phyloP scores from a whole-genome alignment of 2,797 vertebrate genomes.

The Xenopus petersii region DNA sequence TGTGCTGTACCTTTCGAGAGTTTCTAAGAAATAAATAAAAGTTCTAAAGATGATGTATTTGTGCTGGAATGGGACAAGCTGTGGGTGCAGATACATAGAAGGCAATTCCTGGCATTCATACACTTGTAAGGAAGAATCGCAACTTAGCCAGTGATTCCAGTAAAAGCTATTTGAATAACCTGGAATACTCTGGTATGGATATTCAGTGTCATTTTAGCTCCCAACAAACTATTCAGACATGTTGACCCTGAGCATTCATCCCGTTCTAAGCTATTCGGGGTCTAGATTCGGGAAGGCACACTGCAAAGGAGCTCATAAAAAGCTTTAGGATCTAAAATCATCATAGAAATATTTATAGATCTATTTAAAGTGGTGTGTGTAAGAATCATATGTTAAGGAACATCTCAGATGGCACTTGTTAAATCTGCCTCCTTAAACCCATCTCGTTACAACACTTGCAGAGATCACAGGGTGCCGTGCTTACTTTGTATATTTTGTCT shows the following conservation, averaged over 20 bases:
- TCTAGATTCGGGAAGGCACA: conserved; percentile 7
- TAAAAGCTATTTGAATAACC: conserved; percentile 15
- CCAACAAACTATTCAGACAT: conserved; percentile 1
- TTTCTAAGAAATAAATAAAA: no score
- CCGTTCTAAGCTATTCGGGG: conserved; percentile 8
- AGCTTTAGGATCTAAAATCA: conserved; percentile 13
- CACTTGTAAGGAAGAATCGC: neutral
- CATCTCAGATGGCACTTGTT: conserved; percentile 21
- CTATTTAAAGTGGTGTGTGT: conserved; percentile 23
- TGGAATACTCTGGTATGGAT: neutral
- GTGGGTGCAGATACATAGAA: neutral
- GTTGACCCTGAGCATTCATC: conserved; percentile 3
- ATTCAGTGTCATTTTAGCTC: conserved; percentile 2
- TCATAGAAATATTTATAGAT: conserved; percentile 17
- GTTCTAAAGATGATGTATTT: no score
- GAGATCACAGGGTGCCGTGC: neutral
- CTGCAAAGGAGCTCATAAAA: conserved; percentile 4
- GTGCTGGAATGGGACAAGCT: neutral
- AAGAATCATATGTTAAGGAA: conserved; percentile 3
- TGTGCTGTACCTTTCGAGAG: no score
- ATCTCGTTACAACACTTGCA: neutral
- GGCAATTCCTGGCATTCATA: neutral
- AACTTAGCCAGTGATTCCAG: neutral
- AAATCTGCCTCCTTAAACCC: neutral
- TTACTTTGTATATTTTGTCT: no score